Evolutionary conservation across 2,113 vertebrate species (phyloP), one percentile per base, ranked within the genome.

Genomic region (Nesoenas mayeri): DNA sequence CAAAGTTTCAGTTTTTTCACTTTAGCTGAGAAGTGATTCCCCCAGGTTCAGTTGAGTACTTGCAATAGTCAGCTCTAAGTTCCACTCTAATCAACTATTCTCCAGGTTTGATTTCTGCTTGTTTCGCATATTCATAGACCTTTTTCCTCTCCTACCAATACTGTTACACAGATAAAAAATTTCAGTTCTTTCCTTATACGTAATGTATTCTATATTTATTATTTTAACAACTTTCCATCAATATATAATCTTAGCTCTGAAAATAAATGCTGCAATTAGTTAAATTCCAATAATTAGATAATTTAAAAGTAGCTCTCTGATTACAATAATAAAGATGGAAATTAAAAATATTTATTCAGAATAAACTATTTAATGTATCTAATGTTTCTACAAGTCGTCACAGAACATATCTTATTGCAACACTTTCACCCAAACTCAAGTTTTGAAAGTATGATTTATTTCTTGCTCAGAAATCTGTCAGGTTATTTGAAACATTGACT

Each of bases 401-500:
- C 0, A 5, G 67, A 85, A 53, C 10, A 20, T 51, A 29, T 36
- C 11, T 62, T 34, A 40, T 29, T 81, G 12, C 21, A 82, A 40
- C 1, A 0, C 1, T 85, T 42, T 36, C 53, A 40, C 5, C 34
- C 13, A 62, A 73, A 74, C 32, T 88, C 50, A 61, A 10, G 7
- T 3, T 80, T 70, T 44, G 44, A 10, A 12, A 24, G 2, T 47
- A 58, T 42, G 26, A 67, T 56, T 79, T 79, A 11, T 54, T 82
- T 79, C 31, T 75, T 79, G 2, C 19, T 72, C 32, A 74, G 44
- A 91, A 67, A 32, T 19, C 6, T 34, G 24, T 19, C 0, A 0
- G 1, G 0, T 13, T 29, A 53, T 73, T 64, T 40, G 0, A 47
- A 88, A 64, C 10, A 47, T 6, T 21, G 15, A 9, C 3, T 69